Base-by-base conservation (phyloP, 2,113 vertebrate genomes). In the Vanacampus margaritifer region DNA sequence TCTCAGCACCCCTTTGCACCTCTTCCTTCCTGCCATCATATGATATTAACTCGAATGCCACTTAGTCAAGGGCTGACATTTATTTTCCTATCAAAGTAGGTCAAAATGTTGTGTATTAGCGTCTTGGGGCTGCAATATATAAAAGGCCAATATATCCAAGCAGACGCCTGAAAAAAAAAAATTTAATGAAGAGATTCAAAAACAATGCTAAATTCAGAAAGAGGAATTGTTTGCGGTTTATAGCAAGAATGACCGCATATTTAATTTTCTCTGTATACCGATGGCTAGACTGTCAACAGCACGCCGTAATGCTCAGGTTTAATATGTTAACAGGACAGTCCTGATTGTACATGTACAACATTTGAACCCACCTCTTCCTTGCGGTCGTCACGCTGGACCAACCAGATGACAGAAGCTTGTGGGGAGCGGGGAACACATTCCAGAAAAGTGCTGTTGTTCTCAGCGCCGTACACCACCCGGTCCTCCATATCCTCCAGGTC, bases 371-470 rank as follows among this genome's bases (percentile, higher is more conserved):
- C 96, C 93, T 95, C 94, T 0, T 95, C 94, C 39, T 91, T 89
- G 69, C 81, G 85, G 69, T 92, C 90, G 0, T 93, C 92, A 2
- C 91, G 91, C 85, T 95, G 94, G 43, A 96, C 69, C 0, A 97
- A 90, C 96, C 96, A 98, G 69, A 84, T 93, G 68, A 96, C 88
- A 0, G 89, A 78, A 51, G 96, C 95, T 87, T 98, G 96, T 0
- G 94, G 94, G 2, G 94, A 98, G 41, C 93, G 94, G 74, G 96
- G 95, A 43, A 91, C 62, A 3, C 96, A 98, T 86, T 98, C 95
- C 72, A 98, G 88, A 86, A 98, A 95, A 56, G 95, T 97, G 89
- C 95, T 96, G 85, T 96, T 98, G 90, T 95, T 90, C 82, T 98
- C 96, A 0, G 91, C 94, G 39, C 94, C 96, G 0, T 94, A 98